These are phyloP conservation scores for Psittacula cyanocephala DNA, from an alignment of 2,113 vertebrate species.

Conservation along the genomic window DNA sequence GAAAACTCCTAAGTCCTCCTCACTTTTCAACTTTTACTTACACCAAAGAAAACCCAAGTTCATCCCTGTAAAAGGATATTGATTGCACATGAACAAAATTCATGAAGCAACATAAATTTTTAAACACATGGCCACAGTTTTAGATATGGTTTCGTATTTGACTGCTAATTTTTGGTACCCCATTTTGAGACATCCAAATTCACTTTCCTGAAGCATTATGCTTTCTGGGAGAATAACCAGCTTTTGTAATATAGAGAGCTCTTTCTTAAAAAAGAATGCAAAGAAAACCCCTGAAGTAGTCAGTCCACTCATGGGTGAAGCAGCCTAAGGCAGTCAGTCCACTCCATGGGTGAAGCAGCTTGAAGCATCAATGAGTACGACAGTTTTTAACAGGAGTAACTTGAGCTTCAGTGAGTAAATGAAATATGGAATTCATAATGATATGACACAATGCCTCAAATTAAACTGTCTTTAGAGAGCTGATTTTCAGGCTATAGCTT, in stretches of 20 bases:
- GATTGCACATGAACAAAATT: neutral
- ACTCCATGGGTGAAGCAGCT: neutral
- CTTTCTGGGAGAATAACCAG: neutral
- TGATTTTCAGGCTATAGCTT: neutral
- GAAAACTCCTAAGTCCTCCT: neutral
- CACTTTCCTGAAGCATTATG: neutral
- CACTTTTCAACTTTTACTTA: neutral
- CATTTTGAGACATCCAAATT: neutral
- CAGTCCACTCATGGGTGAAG: neutral
- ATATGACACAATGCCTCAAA: neutral
- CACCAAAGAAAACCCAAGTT: neutral
- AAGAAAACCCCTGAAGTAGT: neutral
- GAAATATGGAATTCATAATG: neutral
- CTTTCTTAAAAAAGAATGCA: neutral
- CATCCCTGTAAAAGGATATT: neutral
- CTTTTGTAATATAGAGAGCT: neutral
- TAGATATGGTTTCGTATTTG: neutral
- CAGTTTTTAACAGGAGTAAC: neutral
- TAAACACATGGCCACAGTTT: neutral
- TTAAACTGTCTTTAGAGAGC: neutral
- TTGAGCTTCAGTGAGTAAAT: neutral
- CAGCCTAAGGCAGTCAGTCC: neutral
- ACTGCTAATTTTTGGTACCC: neutral
- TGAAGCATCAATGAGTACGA: neutral
- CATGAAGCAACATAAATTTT: neutral